Evolutionary conservation across 2,113 vertebrate genomes (phyloP).

Genomic region (Cricetomys ansorgei): DNA sequence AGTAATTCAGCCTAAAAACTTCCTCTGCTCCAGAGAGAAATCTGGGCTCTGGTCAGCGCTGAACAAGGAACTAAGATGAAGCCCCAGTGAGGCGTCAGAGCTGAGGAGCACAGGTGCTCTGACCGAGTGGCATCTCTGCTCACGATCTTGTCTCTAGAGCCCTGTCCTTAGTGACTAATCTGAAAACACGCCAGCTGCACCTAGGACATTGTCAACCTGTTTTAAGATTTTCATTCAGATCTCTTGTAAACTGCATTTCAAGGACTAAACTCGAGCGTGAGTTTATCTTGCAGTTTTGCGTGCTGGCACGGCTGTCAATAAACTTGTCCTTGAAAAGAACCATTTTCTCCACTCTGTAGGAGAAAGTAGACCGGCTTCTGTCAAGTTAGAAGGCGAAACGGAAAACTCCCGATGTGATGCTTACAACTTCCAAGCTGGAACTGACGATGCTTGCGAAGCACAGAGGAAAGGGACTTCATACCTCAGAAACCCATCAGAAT

Average conservation of each 20-base stretch:
- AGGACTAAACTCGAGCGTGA: background rate
- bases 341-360: constrained; percentile 34
- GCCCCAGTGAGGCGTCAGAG: background rate
- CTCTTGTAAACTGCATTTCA: constrained; percentile 55
- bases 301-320: constrained; percentile 40
- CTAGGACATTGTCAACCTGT: constrained; percentile 6
- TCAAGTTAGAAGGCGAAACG: constrained; percentile 26
- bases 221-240: constrained; percentile 22
- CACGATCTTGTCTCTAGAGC: background rate
- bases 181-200: background rate
- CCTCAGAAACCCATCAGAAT: constrained; percentile 32
- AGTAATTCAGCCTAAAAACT: constrained; percentile 69
- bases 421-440: constrained; percentile 3
- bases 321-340: constrained; percentile 54
- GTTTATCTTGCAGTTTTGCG: constrained; percentile 43
- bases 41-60: background rate
- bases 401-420: background rate
- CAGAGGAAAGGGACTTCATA: background rate
- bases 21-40: constrained; percentile 55
- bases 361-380: background rate
- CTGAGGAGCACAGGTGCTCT: background rate
- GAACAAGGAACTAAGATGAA: constrained; percentile 7
- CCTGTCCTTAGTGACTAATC: background rate
- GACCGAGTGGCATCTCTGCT: background rate
- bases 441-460: background rate